phyloP scores from a whole-genome alignment of 53 echinoderm and acorn worm genomes.

The Echinarachnius parma region DNA sequence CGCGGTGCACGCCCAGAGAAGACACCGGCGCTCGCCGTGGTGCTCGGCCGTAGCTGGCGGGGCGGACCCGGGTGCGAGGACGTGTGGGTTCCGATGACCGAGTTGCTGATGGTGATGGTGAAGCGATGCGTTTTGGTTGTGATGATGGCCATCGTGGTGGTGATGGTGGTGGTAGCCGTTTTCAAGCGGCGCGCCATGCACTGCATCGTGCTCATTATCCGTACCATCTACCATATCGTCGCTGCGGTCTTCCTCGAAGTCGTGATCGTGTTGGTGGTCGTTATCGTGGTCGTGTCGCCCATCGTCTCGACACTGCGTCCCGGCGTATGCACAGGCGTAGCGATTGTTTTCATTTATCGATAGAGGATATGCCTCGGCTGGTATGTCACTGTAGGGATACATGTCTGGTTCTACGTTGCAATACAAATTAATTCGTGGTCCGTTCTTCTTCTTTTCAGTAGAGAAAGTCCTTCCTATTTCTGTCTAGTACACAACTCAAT shows the following conservation, averaged over 20 bases:
- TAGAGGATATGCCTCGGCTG: constrained; percentile 11
- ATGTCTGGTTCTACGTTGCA: too few species aligned
- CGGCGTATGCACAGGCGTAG: constrained; percentile 21
- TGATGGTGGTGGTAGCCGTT: constrained; percentile 39
- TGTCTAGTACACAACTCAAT: too few species aligned
- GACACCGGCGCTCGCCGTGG: constrained; percentile 65
- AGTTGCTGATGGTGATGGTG: constrained; percentile 32
- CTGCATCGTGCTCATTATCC: not conserved
- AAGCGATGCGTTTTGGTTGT: too few species aligned
- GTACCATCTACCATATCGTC: constrained; percentile 4
- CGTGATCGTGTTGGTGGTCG: too few species aligned
- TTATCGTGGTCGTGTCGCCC: constrained; percentile 5
- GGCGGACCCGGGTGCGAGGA: constrained; percentile 19
- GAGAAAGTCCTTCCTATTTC: too few species aligned
- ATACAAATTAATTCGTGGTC: too few species aligned
- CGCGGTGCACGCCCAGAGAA: constrained; percentile 86
- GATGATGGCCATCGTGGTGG: too few species aligned
- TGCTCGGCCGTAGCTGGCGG: too few species aligned
- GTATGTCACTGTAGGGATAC: constrained; percentile 31
- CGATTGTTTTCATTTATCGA: constrained; percentile 17
- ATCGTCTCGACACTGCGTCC: constrained; percentile 6
- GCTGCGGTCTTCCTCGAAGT: too few species aligned
- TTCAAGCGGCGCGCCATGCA: not conserved
- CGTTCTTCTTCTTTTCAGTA: too few species aligned
- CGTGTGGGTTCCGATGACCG: not conserved